These are phyloP conservation scores for Chiloscyllium plagiosum DNA, from an alignment of 2,113 vertebrate species.

Conservation along the genomic window DNA sequence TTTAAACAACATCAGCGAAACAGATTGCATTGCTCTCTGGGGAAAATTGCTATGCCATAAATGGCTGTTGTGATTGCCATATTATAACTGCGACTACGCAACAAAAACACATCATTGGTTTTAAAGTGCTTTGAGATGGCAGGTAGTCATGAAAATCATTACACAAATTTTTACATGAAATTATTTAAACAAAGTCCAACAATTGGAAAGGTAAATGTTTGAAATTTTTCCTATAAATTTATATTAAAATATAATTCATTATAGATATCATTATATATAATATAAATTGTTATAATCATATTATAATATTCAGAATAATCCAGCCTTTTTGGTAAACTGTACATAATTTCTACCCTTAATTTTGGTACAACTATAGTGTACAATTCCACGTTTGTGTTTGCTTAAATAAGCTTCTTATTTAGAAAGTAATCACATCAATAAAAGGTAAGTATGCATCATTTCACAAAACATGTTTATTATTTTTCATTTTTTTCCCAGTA, in stretches of 20 bases:
- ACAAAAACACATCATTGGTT: too few relatives aligned
- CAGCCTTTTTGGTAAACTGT: background rate
- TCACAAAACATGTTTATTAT: background rate
- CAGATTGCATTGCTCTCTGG: too few relatives aligned
- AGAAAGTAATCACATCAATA: background rate
- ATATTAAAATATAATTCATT: too few relatives aligned
- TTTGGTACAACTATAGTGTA: background rate
- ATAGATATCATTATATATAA: too few relatives aligned
- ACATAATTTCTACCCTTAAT: background rate
- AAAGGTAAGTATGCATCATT: background rate
- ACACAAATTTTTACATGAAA: background rate
- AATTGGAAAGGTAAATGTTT: background rate
- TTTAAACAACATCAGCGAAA: too few relatives aligned
- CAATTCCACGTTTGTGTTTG: background rate
- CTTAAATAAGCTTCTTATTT: background rate
- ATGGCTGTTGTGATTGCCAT: too few relatives aligned
- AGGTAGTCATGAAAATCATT: too few relatives aligned
- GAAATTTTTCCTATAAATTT: background rate
- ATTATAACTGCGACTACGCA: too few relatives aligned
- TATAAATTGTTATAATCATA: too few relatives aligned
- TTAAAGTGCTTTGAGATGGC: too few relatives aligned
- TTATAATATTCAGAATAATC: background rate
- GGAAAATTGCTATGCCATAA: too few relatives aligned
- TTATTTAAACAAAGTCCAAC: background rate
- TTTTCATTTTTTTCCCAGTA: background rate